Conservation (phyloP, 2,797 vertebrate species). For the Enteromius radiatus region DNA sequence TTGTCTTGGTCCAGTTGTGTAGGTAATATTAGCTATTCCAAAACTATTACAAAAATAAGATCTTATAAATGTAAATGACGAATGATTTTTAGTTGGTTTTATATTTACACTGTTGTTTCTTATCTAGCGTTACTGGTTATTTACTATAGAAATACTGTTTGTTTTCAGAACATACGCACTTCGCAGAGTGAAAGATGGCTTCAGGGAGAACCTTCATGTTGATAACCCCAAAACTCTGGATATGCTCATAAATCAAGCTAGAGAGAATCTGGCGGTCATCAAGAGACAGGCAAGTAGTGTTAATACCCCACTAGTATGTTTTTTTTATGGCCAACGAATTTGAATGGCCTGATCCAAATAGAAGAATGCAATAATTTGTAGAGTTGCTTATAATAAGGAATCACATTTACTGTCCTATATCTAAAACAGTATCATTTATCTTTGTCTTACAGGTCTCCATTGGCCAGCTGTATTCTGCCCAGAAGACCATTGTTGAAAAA, state of each 20-base stretch:
- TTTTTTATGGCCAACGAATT: not conserved
- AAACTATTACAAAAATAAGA: not conserved
- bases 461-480: constrained; percentile 74
- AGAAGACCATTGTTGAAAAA: constrained; percentile 78
- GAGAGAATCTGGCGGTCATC: constrained; percentile 78
- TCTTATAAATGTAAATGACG: not conserved
- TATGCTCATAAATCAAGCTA: constrained; percentile 79
- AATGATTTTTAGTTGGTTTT: not conserved
- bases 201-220: constrained; percentile 82
- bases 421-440: not conserved
- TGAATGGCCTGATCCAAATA: not conserved
- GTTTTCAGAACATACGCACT: constrained; percentile 80
- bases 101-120: too few relatives aligned
- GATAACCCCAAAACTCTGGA: constrained; percentile 80
- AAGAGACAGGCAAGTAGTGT: constrained; percentile 79
- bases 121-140: too few relatives aligned
- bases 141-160: constrained; percentile 1
- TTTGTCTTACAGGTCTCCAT: constrained; percentile 73
- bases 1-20: not conserved
- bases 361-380: not conserved
- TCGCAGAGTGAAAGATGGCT: constrained; percentile 85
- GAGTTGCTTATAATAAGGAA: not conserved
- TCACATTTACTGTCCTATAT: not conserved
- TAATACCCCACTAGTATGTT: not conserved
- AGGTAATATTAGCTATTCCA: too few relatives aligned